Percentiles rank a stretch among this genome's conserved stretches.
phyloP scores from a whole-genome alignment of 2,888 invertebrate species.

The Synanthedon andrenaeformis region DNA sequence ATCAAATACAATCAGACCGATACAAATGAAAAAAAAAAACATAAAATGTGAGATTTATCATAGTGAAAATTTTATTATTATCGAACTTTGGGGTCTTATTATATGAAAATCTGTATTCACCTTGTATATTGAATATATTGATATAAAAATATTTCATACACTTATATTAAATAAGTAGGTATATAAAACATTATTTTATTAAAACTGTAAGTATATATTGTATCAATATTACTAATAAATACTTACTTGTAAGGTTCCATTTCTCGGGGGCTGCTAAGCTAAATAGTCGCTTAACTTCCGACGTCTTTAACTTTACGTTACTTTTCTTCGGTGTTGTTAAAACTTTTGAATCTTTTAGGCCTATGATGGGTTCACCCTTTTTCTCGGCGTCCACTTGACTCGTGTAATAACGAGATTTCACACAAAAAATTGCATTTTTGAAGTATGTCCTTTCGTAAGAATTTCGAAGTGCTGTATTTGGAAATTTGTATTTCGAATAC shows the following conservation, averaged over 20 bases:
- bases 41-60: too few relatives aligned
- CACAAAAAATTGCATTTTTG: slow-evolving; percentile 32
- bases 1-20: too few relatives aligned
- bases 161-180: too few relatives aligned
- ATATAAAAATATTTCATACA: too few relatives aligned
- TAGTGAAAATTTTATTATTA: too few relatives aligned
- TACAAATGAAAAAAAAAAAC: too few relatives aligned
- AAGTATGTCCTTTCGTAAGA: slow-evolving; percentile 39
- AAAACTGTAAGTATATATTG: too few relatives aligned
- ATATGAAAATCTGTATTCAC: too few relatives aligned
- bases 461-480: slow-evolving; percentile 19
- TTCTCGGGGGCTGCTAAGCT: slow-evolving; percentile 73
- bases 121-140: too few relatives aligned
- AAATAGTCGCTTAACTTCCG: slow-evolving; percentile 68
- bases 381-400: slow-evolving; percentile 51
- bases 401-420: slow-evolving; percentile 39
- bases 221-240: too few relatives aligned
- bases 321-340: slow-evolving; percentile 43
- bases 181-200: too few relatives aligned
- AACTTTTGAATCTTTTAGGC: slow-evolving; percentile 27
- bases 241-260: slow-evolving; percentile 70
- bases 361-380: slow-evolving; percentile 34
- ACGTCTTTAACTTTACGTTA: slow-evolving; percentile 60
- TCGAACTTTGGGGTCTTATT: too few relatives aligned
- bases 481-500: slow-evolving; percentile 40